phyloP scores from a whole-genome alignment of 2,113 vertebrate genomes.

The Ctenomys sociabilis region DNA sequence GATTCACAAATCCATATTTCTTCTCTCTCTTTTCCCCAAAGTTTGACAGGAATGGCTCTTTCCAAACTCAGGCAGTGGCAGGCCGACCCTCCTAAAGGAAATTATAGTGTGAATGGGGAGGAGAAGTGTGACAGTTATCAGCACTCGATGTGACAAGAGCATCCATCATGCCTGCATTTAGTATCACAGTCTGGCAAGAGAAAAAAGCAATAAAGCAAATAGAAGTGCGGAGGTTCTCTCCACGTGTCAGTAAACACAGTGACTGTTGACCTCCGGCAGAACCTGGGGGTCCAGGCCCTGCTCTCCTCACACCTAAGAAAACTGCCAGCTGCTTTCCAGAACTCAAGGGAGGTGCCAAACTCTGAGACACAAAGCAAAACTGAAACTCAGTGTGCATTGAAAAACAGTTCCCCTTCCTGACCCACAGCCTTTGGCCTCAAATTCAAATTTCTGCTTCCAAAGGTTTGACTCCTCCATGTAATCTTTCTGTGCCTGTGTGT shows the following conservation, averaged over 20 bases:
- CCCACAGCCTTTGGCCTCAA: no score
- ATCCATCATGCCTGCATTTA: constrained; percentile 75
- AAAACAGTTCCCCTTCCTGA: rapidly evolving
- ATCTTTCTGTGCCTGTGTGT: not conserved
- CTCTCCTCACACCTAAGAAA: not conserved
- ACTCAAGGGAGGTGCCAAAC: no score
- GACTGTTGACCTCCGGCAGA: constrained; percentile 36
- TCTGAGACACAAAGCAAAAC: not conserved
- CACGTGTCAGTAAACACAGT: not conserved
- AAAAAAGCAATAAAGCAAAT: constrained; percentile 67
- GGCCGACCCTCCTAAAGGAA: constrained; percentile 69
- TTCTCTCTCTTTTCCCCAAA: constrained; percentile 63
- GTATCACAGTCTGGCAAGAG: constrained; percentile 23
- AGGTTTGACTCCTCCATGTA: not conserved
- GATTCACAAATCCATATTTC: constrained; percentile 69
- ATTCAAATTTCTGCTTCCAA: not conserved
- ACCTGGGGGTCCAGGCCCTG: not conserved
- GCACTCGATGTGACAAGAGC: constrained; percentile 69
- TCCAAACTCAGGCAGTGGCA: constrained; percentile 37
- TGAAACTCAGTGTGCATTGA: not conserved
- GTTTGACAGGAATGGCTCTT: constrained; percentile 72
- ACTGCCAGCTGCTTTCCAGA: not conserved
- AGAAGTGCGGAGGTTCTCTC: not conserved
- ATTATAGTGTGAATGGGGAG: constrained; percentile 67
- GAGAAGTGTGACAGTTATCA: constrained; percentile 73